Percentiles rank a stretch among this genome's conserved stretches.
phyloP scores from a whole-genome alignment of 1,140 invertebrate species.

The Drosophila bipectinata region DNA sequence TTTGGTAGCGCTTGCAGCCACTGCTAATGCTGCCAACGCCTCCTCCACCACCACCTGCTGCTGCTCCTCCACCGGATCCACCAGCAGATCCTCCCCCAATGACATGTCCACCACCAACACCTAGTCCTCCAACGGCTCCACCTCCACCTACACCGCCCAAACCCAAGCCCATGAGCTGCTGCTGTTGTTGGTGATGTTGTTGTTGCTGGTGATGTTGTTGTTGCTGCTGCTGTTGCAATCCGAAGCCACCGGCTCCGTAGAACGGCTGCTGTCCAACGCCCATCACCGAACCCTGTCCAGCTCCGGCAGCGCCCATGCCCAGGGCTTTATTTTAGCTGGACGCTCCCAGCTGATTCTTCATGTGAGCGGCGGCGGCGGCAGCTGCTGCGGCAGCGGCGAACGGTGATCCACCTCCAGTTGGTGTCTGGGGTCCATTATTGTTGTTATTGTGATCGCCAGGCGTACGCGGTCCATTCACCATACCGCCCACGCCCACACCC shows the following conservation, averaged over 20 bases:
- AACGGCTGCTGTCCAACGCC: conserved; percentile 53
- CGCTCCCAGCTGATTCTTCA: conserved; percentile 82
- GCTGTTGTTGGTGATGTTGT: conserved; percentile 29
- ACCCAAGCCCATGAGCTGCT: conserved; percentile 69
- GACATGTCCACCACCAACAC: conserved; percentile 6
- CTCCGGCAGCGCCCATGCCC: conserved; percentile 36
- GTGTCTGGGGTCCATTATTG: conserved; percentile 75
- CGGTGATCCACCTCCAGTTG: conserved; percentile 64
- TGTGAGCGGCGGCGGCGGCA: conserved; percentile 74
- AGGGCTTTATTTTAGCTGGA: conserved; percentile 84
- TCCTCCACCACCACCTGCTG: conserved; percentile 28
- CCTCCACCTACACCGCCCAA: conserved; percentile 32
- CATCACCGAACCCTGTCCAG: conserved; percentile 10
- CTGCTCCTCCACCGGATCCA: conserved; percentile 21
- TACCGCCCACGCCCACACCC: conserved; percentile 26
- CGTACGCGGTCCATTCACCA: conserved; percentile 73
- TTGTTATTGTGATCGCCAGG: conserved; percentile 81
- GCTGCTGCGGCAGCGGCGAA: conserved; percentile 73
- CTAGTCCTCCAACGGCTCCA: conserved; percentile 18
- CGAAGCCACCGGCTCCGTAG: conserved; percentile 58
- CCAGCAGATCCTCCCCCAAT: conserved; percentile 17
- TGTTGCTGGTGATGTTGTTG: conserved; percentile 51
- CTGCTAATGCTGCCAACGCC: conserved; percentile 70
- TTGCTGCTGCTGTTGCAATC: conserved; percentile 57
- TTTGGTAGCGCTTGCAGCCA: conserved; percentile 82